Conservation (phyloP, 2,888 invertebrate genomes). For the Kuschelorhynchus macadamiae region DNA sequence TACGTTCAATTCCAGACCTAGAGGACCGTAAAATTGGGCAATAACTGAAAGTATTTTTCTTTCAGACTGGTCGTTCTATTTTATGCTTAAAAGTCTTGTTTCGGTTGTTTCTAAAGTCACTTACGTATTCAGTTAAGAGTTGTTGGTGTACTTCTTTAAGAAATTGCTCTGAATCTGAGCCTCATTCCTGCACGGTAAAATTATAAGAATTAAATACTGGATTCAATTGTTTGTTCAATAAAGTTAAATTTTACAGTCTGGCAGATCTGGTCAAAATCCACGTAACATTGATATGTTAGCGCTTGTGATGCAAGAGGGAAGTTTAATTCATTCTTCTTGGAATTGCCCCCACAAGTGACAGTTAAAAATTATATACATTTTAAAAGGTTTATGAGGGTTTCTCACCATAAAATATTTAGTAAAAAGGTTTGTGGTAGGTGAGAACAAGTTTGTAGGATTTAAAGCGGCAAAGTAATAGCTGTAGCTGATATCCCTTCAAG, state of each 20-base stretch:
- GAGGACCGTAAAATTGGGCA: constrained; percentile 41
- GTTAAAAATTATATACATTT: constrained; percentile 43
- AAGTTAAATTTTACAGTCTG: constrained; percentile 15
- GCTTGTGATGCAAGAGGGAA: constrained; percentile 20
- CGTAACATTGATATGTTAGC: constrained; percentile 13
- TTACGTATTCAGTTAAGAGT: not conserved
- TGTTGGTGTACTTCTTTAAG: constrained; percentile 6
- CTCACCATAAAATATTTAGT: constrained; percentile 49
- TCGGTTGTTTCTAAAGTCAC: constrained; percentile 28
- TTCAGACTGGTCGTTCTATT: constrained; percentile 34
- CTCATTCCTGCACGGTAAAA: constrained; percentile 40
- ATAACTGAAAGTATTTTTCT: constrained; percentile 37
- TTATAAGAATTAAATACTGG: not conserved
- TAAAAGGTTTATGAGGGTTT: constrained; percentile 27
- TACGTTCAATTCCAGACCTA: constrained; percentile 37
- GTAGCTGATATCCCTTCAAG: constrained; percentile 38
- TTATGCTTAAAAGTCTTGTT: constrained; percentile 33
- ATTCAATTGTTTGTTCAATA: constrained; percentile 22
- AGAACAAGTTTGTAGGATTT: constrained; percentile 34
- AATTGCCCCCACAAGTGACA: constrained; percentile 47
- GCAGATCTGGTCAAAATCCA: constrained; percentile 13
- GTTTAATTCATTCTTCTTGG: not conserved
- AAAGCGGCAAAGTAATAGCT: constrained; percentile 38
- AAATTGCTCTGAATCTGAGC: constrained; percentile 28
- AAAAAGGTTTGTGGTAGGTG: constrained; percentile 36